Conservation (phyloP, 2,888 invertebrate genomes). For the Caenorhabditis doughertyi region DNA sequence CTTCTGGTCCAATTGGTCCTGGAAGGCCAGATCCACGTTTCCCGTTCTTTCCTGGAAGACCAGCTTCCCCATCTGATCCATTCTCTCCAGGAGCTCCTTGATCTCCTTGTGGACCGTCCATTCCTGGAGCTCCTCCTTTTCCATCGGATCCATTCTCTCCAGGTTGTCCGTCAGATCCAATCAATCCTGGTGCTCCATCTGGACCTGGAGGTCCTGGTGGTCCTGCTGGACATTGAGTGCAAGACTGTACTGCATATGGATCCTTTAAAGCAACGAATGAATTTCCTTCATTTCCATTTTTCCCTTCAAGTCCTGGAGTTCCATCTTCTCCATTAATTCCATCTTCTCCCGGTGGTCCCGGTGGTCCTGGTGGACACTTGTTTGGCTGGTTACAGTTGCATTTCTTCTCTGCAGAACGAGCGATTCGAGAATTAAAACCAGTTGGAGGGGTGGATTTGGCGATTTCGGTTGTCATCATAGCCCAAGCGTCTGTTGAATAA, state of each 20-base stretch:
- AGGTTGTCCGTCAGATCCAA: constrained; percentile 33
- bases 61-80: constrained; percentile 6
- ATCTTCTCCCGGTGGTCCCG: constrained; percentile 38
- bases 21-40: constrained; percentile 32
- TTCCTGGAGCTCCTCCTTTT: constrained; percentile 35
- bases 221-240: constrained; percentile 39
- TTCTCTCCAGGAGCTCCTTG: constrained; percentile 28
- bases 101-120: constrained; percentile 16
- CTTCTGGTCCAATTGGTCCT: constrained; percentile 31
- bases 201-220: constrained; percentile 44
- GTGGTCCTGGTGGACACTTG: constrained; percentile 41
- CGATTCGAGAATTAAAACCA: not conserved
- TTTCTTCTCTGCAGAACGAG: constrained; percentile 23
- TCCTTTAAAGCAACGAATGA: constrained; percentile 17
- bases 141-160: constrained; percentile 36
- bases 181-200: constrained; percentile 26
- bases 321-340: constrained; percentile 37
- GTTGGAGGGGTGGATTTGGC: not conserved
- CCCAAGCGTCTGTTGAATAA: constrained; percentile 42
- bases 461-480: constrained; percentile 30
- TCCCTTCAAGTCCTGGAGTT: constrained; percentile 40
- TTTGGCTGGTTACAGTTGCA: constrained; percentile 40
- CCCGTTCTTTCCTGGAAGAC: constrained; percentile 45
- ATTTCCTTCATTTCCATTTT: constrained; percentile 42
- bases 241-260: constrained; percentile 23